Evolutionary conservation across 2,888 invertebrate species (phyloP).

Genomic region (Drosophila antonietae): DNA sequence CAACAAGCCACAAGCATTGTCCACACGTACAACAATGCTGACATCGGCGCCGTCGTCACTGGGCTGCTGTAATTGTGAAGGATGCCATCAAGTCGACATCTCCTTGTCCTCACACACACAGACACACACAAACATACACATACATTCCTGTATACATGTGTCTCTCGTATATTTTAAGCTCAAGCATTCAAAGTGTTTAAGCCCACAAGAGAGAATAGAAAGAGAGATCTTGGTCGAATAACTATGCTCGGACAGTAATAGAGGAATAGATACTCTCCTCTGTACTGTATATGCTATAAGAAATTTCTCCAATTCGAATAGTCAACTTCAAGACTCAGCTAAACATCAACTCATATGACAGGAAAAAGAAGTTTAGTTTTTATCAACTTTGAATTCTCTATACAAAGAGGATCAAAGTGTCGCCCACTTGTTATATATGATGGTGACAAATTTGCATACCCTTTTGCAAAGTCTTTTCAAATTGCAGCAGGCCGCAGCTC

Average conservation of each 20-base stretch:
- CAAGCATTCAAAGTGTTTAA: constrained; percentile 72
- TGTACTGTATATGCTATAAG: not conserved
- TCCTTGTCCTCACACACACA: constrained; percentile 25
- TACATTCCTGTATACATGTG: constrained; percentile 35
- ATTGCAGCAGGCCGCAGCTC: constrained; percentile 48
- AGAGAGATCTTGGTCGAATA: constrained; percentile 4
- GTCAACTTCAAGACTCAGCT: too few species aligned
- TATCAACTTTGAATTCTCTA: not conserved
- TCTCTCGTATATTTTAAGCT: constrained; percentile 68
- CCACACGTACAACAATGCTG: constrained; percentile 62
- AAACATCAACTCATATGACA: not conserved
- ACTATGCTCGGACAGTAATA: too few species aligned
- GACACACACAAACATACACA: constrained; percentile 7
- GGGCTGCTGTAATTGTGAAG: constrained; percentile 77
- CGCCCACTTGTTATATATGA: not conserved
- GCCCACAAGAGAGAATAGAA: constrained; percentile 43
- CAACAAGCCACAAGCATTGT: constrained; percentile 76
- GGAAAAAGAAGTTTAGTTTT: not conserved
- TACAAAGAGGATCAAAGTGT: not conserved
- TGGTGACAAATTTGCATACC: not conserved
- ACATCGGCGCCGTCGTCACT: constrained; percentile 23
- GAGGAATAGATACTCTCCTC: not conserved
- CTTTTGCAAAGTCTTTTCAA: constrained; percentile 3
- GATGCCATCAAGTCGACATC: constrained; percentile 74
- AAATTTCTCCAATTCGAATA: not conserved